Evolutionary conservation across 1,140 invertebrate species (phyloP).

Genomic region (Steinernema feltiae): DNA sequence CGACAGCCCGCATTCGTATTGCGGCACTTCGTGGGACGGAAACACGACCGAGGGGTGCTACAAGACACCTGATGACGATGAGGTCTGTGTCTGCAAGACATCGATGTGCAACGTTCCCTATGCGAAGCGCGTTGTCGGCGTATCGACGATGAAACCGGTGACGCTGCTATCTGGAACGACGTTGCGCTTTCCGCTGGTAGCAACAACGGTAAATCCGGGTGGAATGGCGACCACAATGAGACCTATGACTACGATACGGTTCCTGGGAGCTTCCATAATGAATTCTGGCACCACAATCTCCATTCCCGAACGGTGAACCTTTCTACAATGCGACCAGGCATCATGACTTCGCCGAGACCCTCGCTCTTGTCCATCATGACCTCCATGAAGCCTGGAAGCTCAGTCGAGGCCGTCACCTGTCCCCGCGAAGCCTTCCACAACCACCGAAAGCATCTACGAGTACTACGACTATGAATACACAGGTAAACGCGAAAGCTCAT

Average conservation of each 20-base stretch:
- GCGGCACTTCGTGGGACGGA: not conserved
- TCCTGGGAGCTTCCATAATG: too few species aligned
- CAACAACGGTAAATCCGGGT: not conserved
- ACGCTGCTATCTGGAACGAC: not conserved
- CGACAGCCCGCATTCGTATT: not conserved
- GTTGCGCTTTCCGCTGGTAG: too few species aligned
- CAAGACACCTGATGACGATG: not conserved
- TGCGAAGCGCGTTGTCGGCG: not conserved
- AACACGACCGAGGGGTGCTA: not conserved
- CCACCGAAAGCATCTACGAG: not conserved
- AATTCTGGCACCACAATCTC: not conserved
- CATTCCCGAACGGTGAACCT: not conserved
- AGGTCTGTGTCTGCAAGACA: not conserved
- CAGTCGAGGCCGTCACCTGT: not conserved
- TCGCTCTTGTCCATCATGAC: too few species aligned
- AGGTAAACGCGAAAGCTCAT: not conserved
- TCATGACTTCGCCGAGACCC: too few species aligned
- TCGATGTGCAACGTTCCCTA: slow-evolving; percentile 11
- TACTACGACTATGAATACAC: slow-evolving; percentile 10
- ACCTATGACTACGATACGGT: not conserved
- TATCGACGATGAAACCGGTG: not conserved
- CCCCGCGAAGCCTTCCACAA: not conserved
- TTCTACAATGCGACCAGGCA: too few species aligned
- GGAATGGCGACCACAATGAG: not conserved
- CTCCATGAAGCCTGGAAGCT: not conserved